Evolutionary conservation across 2,797 vertebrate genomes (phyloP), one percentile per base, ranked within the genome.

Genomic region (Enteromius anoplus): DNA sequence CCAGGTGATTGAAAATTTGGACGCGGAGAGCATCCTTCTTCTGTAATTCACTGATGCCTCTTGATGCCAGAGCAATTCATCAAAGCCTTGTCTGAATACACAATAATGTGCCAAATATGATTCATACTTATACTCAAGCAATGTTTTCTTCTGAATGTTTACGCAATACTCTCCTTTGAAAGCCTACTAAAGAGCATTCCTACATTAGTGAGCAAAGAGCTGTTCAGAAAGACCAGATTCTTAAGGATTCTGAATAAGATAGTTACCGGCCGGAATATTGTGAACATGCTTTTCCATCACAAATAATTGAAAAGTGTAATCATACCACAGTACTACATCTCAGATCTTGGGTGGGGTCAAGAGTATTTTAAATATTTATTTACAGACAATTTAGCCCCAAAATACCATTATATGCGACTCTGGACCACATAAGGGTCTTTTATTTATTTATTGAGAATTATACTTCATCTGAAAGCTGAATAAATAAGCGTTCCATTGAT

Each of bases 1-100:
- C 29, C 68, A 81, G 79, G 68, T 72, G 69, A 81, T 81, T 73
- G 55, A 72, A 81, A 73, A 72, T 64, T 23, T 81, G 79, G 69
- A 72, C 12, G 4, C 55, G 14, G 55, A 81, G 29, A 34, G 45
- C 69, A 32, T 72, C 19, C n/a, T 10, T 8, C 6, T 17, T 17
- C 12, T 71, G n/a, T 72, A 81, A 60, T 81, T 81, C 40, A 62
- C 55, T 51, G 37, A 73, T 81, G 72, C 51, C 69, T 73, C 29
- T 72, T 34, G 29, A 34, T 62, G 80, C 69, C 55, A 73, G 80
- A 8, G 69, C 55, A 17, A 64, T 81, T 45, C 42, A 34, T 72
- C 55, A 49, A 72, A 3, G 34, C 26, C 29, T 40, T 40, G 37
- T 71, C 78, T 80, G 78, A 80, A 80, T 45, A 45, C 66, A 60